Base-by-base conservation (phyloP, 1,140 invertebrate genomes). In the Brachionus koreanus region DNA sequence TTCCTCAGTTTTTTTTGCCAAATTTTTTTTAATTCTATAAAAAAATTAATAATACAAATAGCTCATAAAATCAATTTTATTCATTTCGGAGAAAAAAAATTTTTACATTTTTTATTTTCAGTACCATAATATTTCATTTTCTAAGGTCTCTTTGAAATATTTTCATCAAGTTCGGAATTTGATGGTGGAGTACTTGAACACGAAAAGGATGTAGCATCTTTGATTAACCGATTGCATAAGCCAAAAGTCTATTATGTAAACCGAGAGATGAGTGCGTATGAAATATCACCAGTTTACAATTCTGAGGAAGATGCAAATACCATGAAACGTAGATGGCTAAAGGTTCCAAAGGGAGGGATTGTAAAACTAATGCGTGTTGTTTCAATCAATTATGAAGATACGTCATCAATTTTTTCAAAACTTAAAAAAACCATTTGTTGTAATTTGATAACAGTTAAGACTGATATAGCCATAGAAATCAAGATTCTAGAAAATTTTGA, bases 401-500 rank as follows among this genome's bases (percentile, higher is more conserved):
- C 69, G 3, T 23, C 12, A 29, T 46, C 37, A 12, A 25, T 74
- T 10, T 10, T 29, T 25, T 43, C 39, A 25, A 19, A 25, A n/a
- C 12, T 74, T 1, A 74, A 29, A 25, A 74, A 74, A 19, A 1
- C 43, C 6, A 19, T 46, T 25, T 74, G 69, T 19, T 74, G 69
- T n/a, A 46, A 74, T 5, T 25, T 23, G 3, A 29, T 12, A 13
- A 25, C 23, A 13, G 61, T 33, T 16, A 79, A 37, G 19, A 79
- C 49, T 0, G 76, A 79, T 10, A 23, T 61, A 19, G 76, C 76
- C 0, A 79, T 79, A 61, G 49, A 79, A 61, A 33, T 79, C 4
- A 65, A 79, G 42, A 61, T 79, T 13, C 2, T 79, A 16, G 76
- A 79, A 35, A 37, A 65, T 43, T 79, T 79, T 79, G 76, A 79